Evolutionary conservation across 2,113 vertebrate species (phyloP), one percentile per base, ranked within the genome.

Genomic region (Hemichromis elongatus): DNA sequence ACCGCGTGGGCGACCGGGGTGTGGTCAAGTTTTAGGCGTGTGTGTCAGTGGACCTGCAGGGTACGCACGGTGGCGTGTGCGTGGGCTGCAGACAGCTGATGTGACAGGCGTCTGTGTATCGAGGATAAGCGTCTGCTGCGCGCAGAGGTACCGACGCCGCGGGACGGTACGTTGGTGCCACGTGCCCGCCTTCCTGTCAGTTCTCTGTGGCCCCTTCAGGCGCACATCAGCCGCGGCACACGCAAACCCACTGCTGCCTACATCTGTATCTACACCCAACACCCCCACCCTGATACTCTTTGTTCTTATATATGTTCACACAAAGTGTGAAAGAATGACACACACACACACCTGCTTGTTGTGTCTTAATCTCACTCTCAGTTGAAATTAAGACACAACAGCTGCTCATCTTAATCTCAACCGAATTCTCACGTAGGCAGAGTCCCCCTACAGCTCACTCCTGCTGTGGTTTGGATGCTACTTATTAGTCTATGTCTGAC

Each of bases 111-210:
- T 47, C 6, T 40, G 42, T n/a, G 4, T 28, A 82, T 90, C 2
- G 3, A 68, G 70, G 86, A 79, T 68, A 78, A 87, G 18, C 57
- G 35, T 35, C 10, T 61, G 54, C 77, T 57, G 18, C 45, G 18
- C 5, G 4, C 50, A 79, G 53, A 57, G 61, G 61, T 56, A 7
- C 30, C 37, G 80, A 87, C 26, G 40, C 21, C 81, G 83, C 75
- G 84, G 53, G 70, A 14, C 9, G 14, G 28, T 21, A 16, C 18
- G 14, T 52, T 26, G 1, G n/a, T 86, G 79, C 85, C 81, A 30
- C 93, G 91, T 92, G 90, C 82, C 90, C 87, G 89, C 42, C 9
- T 77, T 91, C 87, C 82, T 88, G 80, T 79, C 88, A 80, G 85
- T 63, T 21, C 47, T 24, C 35, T 54, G 53, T 73, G 80, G 79